A percentile compares a stretch with the other conserved stretches of the same genome.
These are phyloP conservation scores for Drosophila kanapiae DNA, from an alignment of 1,140 invertebrate species.

Conservation along the genomic window DNA sequence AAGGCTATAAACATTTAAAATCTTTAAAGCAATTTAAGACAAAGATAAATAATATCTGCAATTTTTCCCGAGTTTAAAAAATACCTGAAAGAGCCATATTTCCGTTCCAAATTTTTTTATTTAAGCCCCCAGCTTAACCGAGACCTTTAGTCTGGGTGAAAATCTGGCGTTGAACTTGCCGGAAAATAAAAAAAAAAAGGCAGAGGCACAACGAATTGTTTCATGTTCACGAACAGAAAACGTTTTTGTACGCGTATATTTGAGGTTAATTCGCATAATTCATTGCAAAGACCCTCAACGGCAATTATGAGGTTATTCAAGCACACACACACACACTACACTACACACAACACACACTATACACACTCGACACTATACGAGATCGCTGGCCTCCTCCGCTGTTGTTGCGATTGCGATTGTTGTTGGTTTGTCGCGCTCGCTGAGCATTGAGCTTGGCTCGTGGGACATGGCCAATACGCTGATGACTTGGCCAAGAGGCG, in stretches of 20 bases:
- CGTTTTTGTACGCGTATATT: slow-evolving; percentile 55
- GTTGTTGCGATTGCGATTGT: slow-evolving; percentile 26
- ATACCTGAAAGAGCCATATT: too few species aligned
- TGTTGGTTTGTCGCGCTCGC: slow-evolving; percentile 57
- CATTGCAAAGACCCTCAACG: slow-evolving; percentile 82
- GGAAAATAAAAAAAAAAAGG: slow-evolving; percentile 24
- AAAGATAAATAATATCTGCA: too few species aligned
- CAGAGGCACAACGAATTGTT: slow-evolving; percentile 37
- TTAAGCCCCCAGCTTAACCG: neutral
- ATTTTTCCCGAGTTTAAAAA: too few species aligned
- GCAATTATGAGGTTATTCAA: slow-evolving; percentile 82
- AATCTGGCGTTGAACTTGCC: slow-evolving; percentile 45
- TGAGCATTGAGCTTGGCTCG: slow-evolving; percentile 70
- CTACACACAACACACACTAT: neutral
- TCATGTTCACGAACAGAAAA: slow-evolving; percentile 65
- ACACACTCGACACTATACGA: neutral
- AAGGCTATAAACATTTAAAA: too few species aligned
- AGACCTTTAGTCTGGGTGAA: slow-evolving; percentile 21
- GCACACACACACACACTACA: slow-evolving; percentile 29
- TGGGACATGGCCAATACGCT: slow-evolving; percentile 49
- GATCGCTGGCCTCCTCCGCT: slow-evolving; percentile 53
- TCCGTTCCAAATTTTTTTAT: neutral
- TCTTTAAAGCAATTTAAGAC: neutral
- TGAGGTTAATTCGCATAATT: slow-evolving; percentile 84
- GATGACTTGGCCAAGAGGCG: slow-evolving; percentile 11